Evolutionary conservation across 1,140 invertebrate genomes (phyloP), one percentile per base, ranked within the genome.

Genomic region (Drosophila carrolli): DNA sequence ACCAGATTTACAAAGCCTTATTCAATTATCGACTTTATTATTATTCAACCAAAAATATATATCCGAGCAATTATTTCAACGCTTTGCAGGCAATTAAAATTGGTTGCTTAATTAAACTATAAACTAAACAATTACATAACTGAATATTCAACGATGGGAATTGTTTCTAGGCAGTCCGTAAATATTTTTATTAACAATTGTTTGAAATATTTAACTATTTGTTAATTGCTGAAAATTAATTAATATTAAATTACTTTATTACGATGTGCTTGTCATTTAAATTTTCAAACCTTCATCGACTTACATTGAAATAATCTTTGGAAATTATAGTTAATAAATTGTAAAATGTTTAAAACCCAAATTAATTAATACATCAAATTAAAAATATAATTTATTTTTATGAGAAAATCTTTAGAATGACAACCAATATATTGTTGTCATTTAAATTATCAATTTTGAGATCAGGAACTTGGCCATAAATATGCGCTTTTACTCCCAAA

Each of bases 61-160:
- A 14, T 50, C 16, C 44, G 0, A 32, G 27, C 60, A 41, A 67
- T 66, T 66, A 67, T 35, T 27, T 47, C 9, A 66, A 41, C 60
- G 44, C 43, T 67, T 66, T 40, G 35, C 63, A 3, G 35, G 9
- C 44, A 55, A 70, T 70, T 70, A 55, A 55, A 68, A 66, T 51
- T 23, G 13, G 37, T 41, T 65, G 60, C 29, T n/a, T 41, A 66
- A 66, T 68, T 53, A 29, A 53, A 46, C 32, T 47, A 60, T 70
- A 38, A 70, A 70, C 41, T 46, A 16, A 46, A 27, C 40, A 71
- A 71, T 47, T 70, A 48, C 54, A 56, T 40, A 40, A 46, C 65
- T 47, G 16, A 71, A 41, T 14, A 57, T 48, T 68, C 11, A 10
- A 27, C 50, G 37, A 47, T 68, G 48, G 19, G 46, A 70, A 48